Percentiles rank a stretch among this genome's conserved stretches.
phyloP scores from a whole-genome alignment of 1,140 invertebrate genomes.

The Pogonomyrmex barbatus region DNA sequence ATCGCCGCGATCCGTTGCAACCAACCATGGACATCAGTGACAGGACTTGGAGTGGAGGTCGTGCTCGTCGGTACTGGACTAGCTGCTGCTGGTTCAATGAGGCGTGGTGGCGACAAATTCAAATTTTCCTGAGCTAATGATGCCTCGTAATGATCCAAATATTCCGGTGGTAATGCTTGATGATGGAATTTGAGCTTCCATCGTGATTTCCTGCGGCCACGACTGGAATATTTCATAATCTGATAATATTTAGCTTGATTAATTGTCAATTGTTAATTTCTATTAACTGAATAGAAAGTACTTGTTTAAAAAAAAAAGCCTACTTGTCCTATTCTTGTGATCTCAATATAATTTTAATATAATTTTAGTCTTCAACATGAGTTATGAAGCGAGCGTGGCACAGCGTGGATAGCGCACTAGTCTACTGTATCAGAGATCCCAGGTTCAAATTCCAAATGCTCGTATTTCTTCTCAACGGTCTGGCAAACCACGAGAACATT shows the following conservation, averaged over 20 bases:
- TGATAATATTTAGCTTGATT: not conserved
- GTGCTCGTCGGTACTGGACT: constrained; percentile 78
- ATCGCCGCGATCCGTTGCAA: constrained; percentile 90
- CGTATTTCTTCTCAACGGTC: too few species aligned
- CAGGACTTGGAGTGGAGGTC: constrained; percentile 82
- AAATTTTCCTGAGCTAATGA: constrained; percentile 87
- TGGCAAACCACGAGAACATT: too few species aligned
- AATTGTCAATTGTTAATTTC: too few species aligned
- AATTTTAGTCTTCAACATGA: too few species aligned
- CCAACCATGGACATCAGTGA: constrained; percentile 89
- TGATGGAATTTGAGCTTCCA: constrained; percentile 94
- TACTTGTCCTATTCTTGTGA: too few species aligned
- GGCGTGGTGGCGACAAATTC: constrained; percentile 74
- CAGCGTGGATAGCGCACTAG: too few species aligned
- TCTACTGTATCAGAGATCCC: too few species aligned
- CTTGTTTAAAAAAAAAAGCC: too few species aligned
- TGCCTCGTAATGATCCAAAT: constrained; percentile 92
- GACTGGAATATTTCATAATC: constrained; percentile 78
- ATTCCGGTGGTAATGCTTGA: constrained; percentile 92
- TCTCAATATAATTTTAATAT: too few species aligned
- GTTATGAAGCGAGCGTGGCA: too few species aligned
- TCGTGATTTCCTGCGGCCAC: constrained; percentile 88
- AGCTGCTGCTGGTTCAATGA: constrained; percentile 67
- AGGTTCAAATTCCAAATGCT: too few species aligned
- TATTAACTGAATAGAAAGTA: too few species aligned